Conservation (phyloP, 1,140 invertebrate species). For the Drosophila ficusphila region DNA sequence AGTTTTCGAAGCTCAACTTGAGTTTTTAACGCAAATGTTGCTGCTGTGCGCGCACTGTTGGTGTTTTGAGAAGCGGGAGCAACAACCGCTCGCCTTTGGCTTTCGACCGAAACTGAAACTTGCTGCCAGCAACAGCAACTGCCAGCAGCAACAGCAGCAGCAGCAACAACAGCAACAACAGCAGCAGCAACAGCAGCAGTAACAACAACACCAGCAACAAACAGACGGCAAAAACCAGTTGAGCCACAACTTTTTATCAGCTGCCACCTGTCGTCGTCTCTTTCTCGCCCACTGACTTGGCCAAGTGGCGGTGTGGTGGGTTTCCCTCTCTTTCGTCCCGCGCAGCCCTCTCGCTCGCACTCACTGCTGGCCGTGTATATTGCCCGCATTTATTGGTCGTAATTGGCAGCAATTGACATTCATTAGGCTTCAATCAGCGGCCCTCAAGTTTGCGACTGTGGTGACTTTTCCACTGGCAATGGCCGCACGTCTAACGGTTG, state of each 20-base stretch:
- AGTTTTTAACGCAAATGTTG: constrained; percentile 4
- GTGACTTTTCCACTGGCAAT: constrained; percentile 38
- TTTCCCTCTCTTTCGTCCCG: constrained; percentile 26
- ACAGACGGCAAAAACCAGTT: constrained; percentile 43
- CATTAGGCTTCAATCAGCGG: constrained; percentile 79
- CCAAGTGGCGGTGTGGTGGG: constrained; percentile 47
- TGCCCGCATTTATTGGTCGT: constrained; percentile 82
- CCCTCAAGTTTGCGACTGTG: constrained; percentile 7
- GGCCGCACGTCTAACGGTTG: constrained; percentile 43
- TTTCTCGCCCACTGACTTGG: constrained; percentile 42
- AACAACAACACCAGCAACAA: constrained; percentile 4
- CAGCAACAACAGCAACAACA: constrained; percentile 7
- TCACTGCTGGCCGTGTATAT: constrained; percentile 35
- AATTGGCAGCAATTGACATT: constrained; percentile 84
- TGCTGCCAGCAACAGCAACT: constrained; percentile 13
- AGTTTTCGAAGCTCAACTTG: not conserved
- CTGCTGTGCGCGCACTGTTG: constrained; percentile 11
- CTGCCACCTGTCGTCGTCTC: constrained; percentile 68
- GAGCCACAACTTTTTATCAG: constrained; percentile 17
- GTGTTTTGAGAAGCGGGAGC: constrained; percentile 25
- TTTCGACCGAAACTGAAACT: constrained; percentile 77
- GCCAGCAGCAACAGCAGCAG: constrained; percentile 14
- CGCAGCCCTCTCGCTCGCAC: constrained; percentile 1
- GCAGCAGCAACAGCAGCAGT: constrained; percentile 12
- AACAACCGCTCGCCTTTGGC: constrained; percentile 78